Evolutionary conservation across 1,140 invertebrate species (phyloP), one percentile per base, ranked within the genome.

Genomic region (Piezodorus guildinii): DNA sequence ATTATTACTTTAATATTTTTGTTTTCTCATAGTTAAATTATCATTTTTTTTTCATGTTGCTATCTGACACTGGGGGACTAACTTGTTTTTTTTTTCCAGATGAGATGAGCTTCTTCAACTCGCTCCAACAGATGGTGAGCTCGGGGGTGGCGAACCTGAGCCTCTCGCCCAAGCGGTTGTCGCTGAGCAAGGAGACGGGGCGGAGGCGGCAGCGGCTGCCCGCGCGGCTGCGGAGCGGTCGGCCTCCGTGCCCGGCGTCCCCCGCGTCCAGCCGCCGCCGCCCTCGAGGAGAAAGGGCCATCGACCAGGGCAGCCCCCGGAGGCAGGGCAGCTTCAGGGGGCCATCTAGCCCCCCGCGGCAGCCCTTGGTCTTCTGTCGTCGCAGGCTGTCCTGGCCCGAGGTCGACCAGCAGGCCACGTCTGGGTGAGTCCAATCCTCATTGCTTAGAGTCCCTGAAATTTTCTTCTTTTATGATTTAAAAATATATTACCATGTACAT

Each of bases 61-160:
- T n/a, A n/a, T n/a, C n/a, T n/a, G n/a, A n/a, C n/a, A n/a, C n/a
- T n/a, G n/a, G n/a, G n/a, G n/a, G n/a, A n/a, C n/a, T n/a, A n/a
- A n/a, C n/a, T n/a, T n/a, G n/a, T n/a, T n/a, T 12, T 60, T 44
- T 56, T 63, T 45, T 58, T 60, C 30, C 54, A 54, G 60, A 23
- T 63, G 69, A 17, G 59, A 90, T 90, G 88, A 90, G 87, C 79
- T 90, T 90, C 77, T 83, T 90, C 71, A 86, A 84, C 70, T 88
- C 86, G 10, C 74, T 90, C 65, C 85, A 87, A 69, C 86, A 90
- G 72, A 87, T 87, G 74, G 86, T 90, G 71, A 83, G 82, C 66
- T 84, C 81, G 72, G 86, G 86, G 69, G 87, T 90, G 63, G 86
- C 86, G 14, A 87, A 83, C 69, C 73, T 90, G 62, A 83, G 80